Evolutionary conservation across 2,888 invertebrate species (phyloP), one percentile per base, ranked within the genome.

Genomic region (Trichopria drosophilae): DNA sequence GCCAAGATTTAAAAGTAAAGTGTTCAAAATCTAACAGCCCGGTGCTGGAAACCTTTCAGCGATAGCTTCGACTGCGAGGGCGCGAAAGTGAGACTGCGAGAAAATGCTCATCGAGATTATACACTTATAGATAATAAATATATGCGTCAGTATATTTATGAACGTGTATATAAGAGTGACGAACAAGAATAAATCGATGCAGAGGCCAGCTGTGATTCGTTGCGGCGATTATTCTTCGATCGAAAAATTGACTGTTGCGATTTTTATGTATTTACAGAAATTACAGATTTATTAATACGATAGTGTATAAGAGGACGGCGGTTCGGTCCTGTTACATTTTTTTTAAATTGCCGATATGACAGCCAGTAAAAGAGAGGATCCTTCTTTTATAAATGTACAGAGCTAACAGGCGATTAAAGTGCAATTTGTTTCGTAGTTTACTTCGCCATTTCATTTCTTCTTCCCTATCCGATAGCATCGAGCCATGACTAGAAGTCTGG

Each of bases 361-460:
- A n/a, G n/a, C n/a, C n/a, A n/a, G n/a, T n/a, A n/a, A n/a, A n/a
- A n/a, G n/a, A n/a, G n/a, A n/a, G n/a, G n/a, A n/a, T n/a, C 24
- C 31, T 36, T 42, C 39, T 55, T 47, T 50, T 56, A 46, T 54
- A 53, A 60, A 36, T 57, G 53, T 55, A 58, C 48, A 53, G 44
- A 51, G 37, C 35, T 49, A 49, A 57, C 50, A 57, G 51, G 58
- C 43, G 45, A 61, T 56, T 56, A 55, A 59, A 60, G 61, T 61
- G 58, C 59, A 57, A 60, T 57, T 62, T 61, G 43, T 58, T 60
- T 64, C 62, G 58, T 42, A 48, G 20, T n/a, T n/a, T n/a, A n/a
- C 44, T 29, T 4, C 34, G 23, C 12, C 18, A 31, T 28, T 18
- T 40, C 10, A n/a, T 28, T 40, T 28, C 29, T 13, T 6, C 13